Evolutionary conservation across 2,888 invertebrate genomes (phyloP).

Genomic region (Agrotis exclamationis): DNA sequence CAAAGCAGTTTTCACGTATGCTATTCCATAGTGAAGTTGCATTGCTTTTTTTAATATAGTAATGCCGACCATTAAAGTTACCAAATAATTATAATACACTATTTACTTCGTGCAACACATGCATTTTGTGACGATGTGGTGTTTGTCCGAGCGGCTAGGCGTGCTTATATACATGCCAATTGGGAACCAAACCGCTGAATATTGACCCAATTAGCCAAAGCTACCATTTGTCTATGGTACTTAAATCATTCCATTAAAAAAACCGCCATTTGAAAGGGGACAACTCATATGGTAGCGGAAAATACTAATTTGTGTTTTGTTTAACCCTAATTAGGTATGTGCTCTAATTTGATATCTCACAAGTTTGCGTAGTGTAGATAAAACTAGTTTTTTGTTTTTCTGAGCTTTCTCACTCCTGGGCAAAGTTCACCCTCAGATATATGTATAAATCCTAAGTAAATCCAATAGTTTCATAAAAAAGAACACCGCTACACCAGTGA

Average conservation of each 20-base stretch:
- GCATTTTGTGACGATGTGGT: conserved; percentile 72
- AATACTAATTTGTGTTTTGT: background rate
- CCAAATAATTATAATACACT: conserved; percentile 32
- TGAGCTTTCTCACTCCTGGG: too few relatives aligned
- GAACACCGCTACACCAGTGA: too few relatives aligned
- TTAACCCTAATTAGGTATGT: background rate
- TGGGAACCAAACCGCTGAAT: conserved; percentile 77
- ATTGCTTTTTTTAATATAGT: background rate
- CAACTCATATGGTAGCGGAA: conserved; percentile 43
- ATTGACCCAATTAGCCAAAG: conserved; percentile 82
- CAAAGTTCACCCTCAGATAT: too few relatives aligned
- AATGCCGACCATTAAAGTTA: conserved; percentile 5
- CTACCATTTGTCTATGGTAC: conserved; percentile 64
- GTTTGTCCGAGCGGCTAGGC: conserved; percentile 70
- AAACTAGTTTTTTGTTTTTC: too few relatives aligned
- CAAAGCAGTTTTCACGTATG: too few relatives aligned
- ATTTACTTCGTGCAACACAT: conserved; percentile 69
- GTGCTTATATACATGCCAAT: conserved; percentile 81
- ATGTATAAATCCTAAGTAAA: too few relatives aligned
- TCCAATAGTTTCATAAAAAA: too few relatives aligned
- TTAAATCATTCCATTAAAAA: conserved; percentile 5
- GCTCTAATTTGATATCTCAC: too few relatives aligned
- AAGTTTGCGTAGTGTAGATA: too few relatives aligned
- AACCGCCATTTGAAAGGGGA: conserved; percentile 62
- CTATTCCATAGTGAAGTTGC: background rate